phyloP scores from a whole-genome alignment of 2,888 invertebrate species.

The Netelia virgata region DNA sequence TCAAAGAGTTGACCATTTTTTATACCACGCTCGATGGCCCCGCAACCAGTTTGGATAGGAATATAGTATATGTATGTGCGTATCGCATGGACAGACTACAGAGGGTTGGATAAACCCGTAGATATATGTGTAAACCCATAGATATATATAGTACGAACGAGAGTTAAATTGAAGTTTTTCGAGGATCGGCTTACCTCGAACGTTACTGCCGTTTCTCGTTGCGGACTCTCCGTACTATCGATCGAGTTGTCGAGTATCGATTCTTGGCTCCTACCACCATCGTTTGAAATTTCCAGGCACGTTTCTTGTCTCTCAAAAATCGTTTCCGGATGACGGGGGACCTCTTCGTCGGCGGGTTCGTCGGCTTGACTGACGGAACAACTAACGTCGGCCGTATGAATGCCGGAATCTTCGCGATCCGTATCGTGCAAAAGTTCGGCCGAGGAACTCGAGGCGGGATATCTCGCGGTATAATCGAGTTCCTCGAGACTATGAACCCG shows the following conservation, averaged over 20 bases:
- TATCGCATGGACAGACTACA: neutral
- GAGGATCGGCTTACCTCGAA: conserved; percentile 77
- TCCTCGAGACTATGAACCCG: conserved; percentile 89
- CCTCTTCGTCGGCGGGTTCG: conserved; percentile 87
- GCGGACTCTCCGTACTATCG: conserved; percentile 52
- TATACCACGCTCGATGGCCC: conserved; percentile 70
- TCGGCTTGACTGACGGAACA: conserved; percentile 91
- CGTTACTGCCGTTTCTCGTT: conserved; percentile 75
- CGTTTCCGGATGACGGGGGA: conserved; percentile 73
- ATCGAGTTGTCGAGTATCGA: conserved; percentile 39
- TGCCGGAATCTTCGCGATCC: conserved; percentile 92
- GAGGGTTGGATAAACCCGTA: too few species aligned
- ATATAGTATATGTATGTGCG: neutral
- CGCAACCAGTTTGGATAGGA: conserved; percentile 71
- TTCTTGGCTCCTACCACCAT: conserved; percentile 2
- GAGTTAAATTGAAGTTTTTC: neutral
- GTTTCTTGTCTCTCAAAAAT: conserved; percentile 75
- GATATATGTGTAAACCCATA: too few species aligned
- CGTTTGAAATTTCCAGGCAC: conserved; percentile 71
- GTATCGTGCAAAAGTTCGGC: conserved; percentile 89
- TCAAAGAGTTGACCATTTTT: conserved; percentile 76
- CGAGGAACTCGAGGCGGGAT: conserved; percentile 87
- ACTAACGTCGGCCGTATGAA: conserved; percentile 92
- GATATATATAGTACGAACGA: too few species aligned
- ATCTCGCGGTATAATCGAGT: conserved; percentile 86